phyloP scores from a whole-genome alignment of 2,888 invertebrate species.

The Cryptocheilus praepositus region DNA sequence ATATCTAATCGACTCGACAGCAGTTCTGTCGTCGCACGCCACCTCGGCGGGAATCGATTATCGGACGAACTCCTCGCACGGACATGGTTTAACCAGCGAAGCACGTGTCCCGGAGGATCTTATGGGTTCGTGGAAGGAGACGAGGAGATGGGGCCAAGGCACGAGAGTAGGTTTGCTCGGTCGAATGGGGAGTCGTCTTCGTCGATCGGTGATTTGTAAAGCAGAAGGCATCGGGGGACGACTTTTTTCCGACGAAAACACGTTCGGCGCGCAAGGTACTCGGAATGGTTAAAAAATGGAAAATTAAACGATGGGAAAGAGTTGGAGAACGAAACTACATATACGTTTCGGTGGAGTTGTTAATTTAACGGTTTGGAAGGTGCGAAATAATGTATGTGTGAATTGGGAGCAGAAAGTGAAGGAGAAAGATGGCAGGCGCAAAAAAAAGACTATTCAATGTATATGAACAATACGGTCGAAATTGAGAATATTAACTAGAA shows the following conservation, averaged over 20 bases:
- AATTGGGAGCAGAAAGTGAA: too few species aligned
- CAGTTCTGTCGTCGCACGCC: conserved; percentile 29
- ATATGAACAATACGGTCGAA: too few species aligned
- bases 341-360: too few species aligned
- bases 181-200: neutral
- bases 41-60: conserved; percentile 36
- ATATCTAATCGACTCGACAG: conserved; percentile 47
- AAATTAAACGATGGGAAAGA: too few species aligned
- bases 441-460: too few species aligned
- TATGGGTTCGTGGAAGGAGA: conserved; percentile 9
- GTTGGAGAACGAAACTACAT: too few species aligned
- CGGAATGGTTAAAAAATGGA: too few species aligned
- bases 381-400: too few species aligned
- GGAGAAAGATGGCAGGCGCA: too few species aligned
- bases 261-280: too few species aligned
- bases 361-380: too few species aligned
- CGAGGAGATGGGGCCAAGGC: conserved; percentile 24
- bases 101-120: conserved; percentile 22
- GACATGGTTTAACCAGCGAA: conserved; percentile 13
- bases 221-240: neutral
- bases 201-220: conserved; percentile 5
- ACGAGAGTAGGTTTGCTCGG: conserved; percentile 14
- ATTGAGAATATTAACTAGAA: too few species aligned
- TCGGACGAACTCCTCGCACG: conserved; percentile 28
- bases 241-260: neutral